Conservation (phyloP, 2,797 vertebrate species). For the Linurgus olivaceus region DNA sequence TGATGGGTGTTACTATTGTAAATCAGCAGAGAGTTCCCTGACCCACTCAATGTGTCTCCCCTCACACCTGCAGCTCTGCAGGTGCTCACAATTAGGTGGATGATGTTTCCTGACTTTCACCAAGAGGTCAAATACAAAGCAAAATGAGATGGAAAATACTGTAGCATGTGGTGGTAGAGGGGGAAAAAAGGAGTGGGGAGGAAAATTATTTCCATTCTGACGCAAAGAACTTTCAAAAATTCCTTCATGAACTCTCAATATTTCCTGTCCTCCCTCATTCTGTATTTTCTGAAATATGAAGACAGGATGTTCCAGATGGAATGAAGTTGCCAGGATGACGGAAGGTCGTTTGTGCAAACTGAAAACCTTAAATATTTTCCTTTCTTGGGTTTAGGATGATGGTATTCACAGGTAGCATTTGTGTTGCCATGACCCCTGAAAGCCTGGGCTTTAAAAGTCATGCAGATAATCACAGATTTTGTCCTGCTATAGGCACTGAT, state of each 20-base stretch:
- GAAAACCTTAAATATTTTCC: not conserved
- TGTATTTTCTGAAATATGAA: not conserved
- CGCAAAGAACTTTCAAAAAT: not conserved
- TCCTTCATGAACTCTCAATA: not conserved
- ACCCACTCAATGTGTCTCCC: not conserved
- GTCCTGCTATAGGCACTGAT: not conserved
- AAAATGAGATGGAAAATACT: conserved; percentile 4
- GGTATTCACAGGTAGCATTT: not conserved
- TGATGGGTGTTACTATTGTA: not conserved
- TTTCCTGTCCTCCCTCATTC: not conserved
- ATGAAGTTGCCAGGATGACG: not conserved
- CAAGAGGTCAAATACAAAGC: conserved; percentile 23
- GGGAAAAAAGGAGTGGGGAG: conserved; percentile 20
- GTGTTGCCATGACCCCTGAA: not conserved
- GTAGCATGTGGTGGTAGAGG: not conserved
- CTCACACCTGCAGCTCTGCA: conserved; percentile 33
- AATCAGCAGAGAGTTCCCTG: not conserved
- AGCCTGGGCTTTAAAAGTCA: not conserved
- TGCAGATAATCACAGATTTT: not conserved
- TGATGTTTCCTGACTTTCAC: conserved; percentile 38
- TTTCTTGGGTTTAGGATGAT: not conserved
- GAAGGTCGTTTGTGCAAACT: not conserved
- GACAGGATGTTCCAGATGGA: not conserved
- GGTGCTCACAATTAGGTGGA: conserved; percentile 16
- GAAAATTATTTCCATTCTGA: conserved; percentile 6